Evolutionary conservation across 2,797 vertebrate species (phyloP).

Genomic region (Merluccius polli): DNA sequence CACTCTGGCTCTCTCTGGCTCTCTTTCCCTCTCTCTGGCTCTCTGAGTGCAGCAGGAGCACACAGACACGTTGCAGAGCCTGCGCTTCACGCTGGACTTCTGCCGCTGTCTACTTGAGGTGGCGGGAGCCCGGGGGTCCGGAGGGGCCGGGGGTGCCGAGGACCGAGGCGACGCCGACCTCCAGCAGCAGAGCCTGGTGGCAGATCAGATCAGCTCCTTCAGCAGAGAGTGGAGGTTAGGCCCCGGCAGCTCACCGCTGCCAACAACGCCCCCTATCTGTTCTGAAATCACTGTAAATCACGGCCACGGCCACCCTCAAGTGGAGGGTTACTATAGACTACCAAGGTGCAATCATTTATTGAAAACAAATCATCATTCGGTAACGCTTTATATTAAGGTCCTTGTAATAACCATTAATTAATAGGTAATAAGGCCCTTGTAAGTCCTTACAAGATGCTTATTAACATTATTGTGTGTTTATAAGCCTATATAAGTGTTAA

Average conservation of each 20-base stretch:
- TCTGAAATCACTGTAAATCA: too few species aligned
- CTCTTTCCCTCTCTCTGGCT: not conserved
- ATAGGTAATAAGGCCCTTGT: too few species aligned
- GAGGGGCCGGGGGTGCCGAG: constrained; percentile 64
- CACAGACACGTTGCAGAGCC: constrained; percentile 84
- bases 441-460: too few species aligned
- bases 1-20: not conserved
- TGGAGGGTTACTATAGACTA: too few species aligned
- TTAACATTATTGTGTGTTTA: too few species aligned
- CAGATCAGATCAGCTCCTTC: constrained; percentile 95
- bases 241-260: not conserved
- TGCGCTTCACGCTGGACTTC: constrained; percentile 89
- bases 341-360: too few species aligned
- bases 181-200: constrained; percentile 88
- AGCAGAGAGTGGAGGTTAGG: constrained; percentile 93
- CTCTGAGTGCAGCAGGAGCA: constrained; percentile 86
- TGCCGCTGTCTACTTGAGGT: constrained; percentile 89
- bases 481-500: too few species aligned
- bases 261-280: too few species aligned
- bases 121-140: constrained; percentile 74
- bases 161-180: constrained; percentile 60
- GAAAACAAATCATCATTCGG: too few species aligned
- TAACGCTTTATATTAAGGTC: too few species aligned
- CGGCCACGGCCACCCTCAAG: too few species aligned
- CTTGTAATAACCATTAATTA: too few species aligned